A percentile compares a stretch with the other conserved stretches of the same genome.
phyloP scores from a whole-genome alignment of 2,797 vertebrate genomes.

The Chrysocyon brachyurus region DNA sequence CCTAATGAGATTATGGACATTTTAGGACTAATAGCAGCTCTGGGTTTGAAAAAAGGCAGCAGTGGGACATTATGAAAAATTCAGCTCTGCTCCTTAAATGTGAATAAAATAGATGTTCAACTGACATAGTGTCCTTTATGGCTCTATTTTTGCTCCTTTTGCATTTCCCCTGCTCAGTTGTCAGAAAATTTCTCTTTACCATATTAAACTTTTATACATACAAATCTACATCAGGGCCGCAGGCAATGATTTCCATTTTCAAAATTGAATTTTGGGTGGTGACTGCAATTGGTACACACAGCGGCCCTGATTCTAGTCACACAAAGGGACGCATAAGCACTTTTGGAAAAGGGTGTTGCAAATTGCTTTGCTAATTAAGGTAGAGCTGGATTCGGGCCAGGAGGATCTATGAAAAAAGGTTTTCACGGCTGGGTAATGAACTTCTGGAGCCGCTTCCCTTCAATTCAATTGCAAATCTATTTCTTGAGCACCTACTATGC shows the following conservation, averaged over 20 bases:
- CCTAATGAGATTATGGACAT: conserved; percentile 68
- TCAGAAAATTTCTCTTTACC: conserved; percentile 82
- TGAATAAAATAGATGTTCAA: conserved; percentile 75
- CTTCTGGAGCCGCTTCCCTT: conserved; percentile 52
- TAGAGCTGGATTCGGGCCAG: conserved; percentile 72
- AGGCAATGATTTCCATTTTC: conserved; percentile 85
- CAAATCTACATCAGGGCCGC: conserved; percentile 79
- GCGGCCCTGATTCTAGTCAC: conserved; percentile 70
- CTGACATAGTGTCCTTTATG: conserved; percentile 70
- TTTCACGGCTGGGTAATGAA: conserved; percentile 69
- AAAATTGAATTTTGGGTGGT: conserved; percentile 83
- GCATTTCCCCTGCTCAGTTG: conserved; percentile 74
- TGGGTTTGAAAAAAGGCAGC: conserved; percentile 47
- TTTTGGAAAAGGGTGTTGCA: conserved; percentile 66
- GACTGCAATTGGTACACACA: conserved; percentile 70
- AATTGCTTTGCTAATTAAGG: conserved; percentile 82
- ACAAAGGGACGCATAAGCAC: conserved; percentile 80
- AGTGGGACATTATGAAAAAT: conserved; percentile 67
- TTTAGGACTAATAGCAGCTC: conserved; percentile 59
- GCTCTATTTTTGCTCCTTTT: conserved; percentile 63
- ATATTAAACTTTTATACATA: conserved; percentile 82
- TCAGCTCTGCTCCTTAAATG: conserved; percentile 66
- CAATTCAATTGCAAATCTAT: not conserved
- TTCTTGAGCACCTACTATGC: conserved; percentile 52
- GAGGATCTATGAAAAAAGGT: conserved; percentile 50